Percentiles rank a stretch among this genome's conserved stretches.
Evolutionary conservation across 2,113 vertebrate genomes (phyloP).

Genomic region (Plecturocebus donacophilus): DNA sequence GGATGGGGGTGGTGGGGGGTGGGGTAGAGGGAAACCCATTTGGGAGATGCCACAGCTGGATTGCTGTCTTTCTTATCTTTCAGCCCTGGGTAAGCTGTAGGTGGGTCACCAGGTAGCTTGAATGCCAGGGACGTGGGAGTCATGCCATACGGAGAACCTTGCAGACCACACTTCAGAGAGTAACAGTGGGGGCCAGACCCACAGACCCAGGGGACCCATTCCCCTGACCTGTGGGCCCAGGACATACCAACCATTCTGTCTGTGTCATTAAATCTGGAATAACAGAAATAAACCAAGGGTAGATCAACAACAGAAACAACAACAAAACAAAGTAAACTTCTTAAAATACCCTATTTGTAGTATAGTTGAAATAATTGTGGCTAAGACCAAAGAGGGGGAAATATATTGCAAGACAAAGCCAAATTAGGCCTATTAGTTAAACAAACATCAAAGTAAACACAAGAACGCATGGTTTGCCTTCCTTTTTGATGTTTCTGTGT

Average conservation of each 20-base stretch:
- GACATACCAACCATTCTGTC: background rate
- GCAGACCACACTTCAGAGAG: fast-evolving
- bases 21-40: fast-evolving
- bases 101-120: background rate
- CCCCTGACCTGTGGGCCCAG: fast-evolving
- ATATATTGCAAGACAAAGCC: conserved; percentile 39
- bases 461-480: conserved; percentile 31
- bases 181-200: no score
- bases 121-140: background rate
- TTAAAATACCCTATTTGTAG: background rate
- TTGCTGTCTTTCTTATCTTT: background rate
- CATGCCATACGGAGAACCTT: fast-evolving
- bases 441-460: conserved; percentile 57
- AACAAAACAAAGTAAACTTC: background rate
- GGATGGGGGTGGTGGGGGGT: fast-evolving
- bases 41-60: no score
- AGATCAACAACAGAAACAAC: background rate
- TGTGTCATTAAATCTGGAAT: background rate
- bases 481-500: conserved; percentile 55
- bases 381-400: conserved; percentile 45
- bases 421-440: conserved; percentile 35
- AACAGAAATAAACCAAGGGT: background rate
- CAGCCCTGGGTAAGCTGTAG: background rate
- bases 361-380: conserved; percentile 39
- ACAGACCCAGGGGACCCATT: background rate